Percentiles rank a stretch among this genome's conserved stretches.
Conservation (phyloP, 92 coral and sea anemone species). For the Porites cylindrica region DNA sequence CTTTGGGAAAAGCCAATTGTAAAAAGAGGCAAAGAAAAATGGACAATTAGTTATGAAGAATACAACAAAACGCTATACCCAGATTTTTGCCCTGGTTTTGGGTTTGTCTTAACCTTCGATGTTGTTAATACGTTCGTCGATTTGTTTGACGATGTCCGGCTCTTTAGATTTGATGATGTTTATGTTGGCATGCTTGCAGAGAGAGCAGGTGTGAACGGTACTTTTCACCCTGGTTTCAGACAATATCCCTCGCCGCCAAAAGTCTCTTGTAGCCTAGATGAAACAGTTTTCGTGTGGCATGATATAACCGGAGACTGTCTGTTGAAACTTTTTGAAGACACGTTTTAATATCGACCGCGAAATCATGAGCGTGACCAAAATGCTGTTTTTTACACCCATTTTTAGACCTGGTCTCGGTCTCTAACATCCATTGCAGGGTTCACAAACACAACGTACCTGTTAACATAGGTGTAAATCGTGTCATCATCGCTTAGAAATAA, state of each 20-base stretch:
- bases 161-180: neutral
- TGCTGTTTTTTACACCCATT: too few species aligned
- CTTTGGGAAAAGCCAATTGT: neutral
- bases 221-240: neutral
- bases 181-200: neutral
- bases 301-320: neutral
- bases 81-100: neutral
- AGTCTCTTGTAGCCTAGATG: neutral
- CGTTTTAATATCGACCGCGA: neutral
- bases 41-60: neutral
- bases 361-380: too few species aligned
- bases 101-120: neutral
- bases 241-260: neutral
- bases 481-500: too few species aligned
- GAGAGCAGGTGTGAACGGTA: neutral
- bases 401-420: too few species aligned
- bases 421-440: too few species aligned
- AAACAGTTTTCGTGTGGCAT: neutral
- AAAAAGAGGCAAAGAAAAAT: neutral
- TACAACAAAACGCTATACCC: neutral
- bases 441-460: too few species aligned
- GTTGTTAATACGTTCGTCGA: neutral
- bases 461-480: too few species aligned
- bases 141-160: neutral
- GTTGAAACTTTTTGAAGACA: neutral